These are phyloP conservation scores for Rhinoptilus africanus DNA, from an alignment of 2,113 vertebrate genomes.

Conservation along the genomic window DNA sequence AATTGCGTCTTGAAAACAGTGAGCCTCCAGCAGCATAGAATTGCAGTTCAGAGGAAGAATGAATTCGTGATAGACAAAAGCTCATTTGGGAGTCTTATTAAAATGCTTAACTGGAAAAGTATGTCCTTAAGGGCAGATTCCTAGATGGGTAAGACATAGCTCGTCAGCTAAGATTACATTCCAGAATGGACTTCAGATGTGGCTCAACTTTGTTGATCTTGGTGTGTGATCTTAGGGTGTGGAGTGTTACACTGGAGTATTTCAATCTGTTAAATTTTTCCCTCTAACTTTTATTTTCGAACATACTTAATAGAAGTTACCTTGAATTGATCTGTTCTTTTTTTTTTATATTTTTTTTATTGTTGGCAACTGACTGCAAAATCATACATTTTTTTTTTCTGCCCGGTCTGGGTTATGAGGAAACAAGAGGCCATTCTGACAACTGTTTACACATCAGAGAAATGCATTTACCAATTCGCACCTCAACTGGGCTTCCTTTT, in stretches of 20 bases:
- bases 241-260: not conserved
- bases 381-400: not conserved
- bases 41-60: not conserved
- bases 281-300: not conserved
- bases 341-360: not conserved
- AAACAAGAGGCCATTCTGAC: not conserved
- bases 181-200: constrained; percentile 25
- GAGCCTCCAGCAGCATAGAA: not conserved
- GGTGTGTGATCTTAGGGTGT: constrained; percentile 23
- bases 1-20: not conserved
- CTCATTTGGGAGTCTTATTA: constrained; percentile 19
- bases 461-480: not conserved
- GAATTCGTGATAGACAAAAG: not conserved
- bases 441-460: not conserved
- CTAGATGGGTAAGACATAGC: not conserved
- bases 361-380: not conserved
- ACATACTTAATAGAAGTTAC: not conserved
- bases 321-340: not conserved
- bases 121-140: constrained; percentile 19
- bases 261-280: not conserved
- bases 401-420: not conserved
- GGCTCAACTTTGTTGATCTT: not conserved
- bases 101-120: constrained; percentile 5
- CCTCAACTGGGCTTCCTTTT: not conserved
- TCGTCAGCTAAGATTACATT: not conserved